phyloP scores from a whole-genome alignment of 2,113 vertebrate genomes.

The Andinoacara biseriatus region DNA sequence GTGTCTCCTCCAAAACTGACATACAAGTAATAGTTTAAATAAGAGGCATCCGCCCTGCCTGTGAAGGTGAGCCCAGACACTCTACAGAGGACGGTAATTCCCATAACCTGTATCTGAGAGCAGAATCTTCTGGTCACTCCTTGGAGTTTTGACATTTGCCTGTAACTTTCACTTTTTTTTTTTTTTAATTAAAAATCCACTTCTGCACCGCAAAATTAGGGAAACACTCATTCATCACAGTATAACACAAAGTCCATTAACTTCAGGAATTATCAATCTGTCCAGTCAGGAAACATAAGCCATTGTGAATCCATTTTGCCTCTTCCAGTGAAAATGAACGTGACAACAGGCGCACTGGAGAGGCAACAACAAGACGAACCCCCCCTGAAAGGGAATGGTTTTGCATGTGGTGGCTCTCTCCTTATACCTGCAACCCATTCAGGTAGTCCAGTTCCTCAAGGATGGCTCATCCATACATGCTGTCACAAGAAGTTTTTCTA shows the following conservation, averaged over 20 bases:
- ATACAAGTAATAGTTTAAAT: not conserved
- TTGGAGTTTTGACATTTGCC: too few relatives aligned
- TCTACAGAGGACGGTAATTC: too few relatives aligned
- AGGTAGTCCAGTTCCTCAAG: not conserved
- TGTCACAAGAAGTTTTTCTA: not conserved
- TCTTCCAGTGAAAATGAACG: not conserved
- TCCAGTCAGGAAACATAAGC: not conserved
- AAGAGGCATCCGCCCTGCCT: not conserved
- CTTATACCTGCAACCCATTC: not conserved
- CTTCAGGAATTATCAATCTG: not conserved
- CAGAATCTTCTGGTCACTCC: too few relatives aligned
- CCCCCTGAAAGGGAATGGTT: too few relatives aligned
- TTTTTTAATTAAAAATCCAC: not conserved
- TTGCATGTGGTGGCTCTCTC: not conserved
- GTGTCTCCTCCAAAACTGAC: not conserved
- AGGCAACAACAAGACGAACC: not conserved
- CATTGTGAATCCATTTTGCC: rapidly evolving
- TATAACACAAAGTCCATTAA: not conserved
- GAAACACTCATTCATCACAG: not conserved
- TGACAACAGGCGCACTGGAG: not conserved
- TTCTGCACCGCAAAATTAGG: not conserved
- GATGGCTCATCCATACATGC: not conserved
- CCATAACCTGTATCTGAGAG: too few relatives aligned
- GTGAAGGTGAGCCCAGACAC: not conserved
- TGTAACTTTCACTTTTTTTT: not conserved